Conservation (phyloP, 2,888 invertebrate genomes). For the Lasioglossum figueresi region DNA sequence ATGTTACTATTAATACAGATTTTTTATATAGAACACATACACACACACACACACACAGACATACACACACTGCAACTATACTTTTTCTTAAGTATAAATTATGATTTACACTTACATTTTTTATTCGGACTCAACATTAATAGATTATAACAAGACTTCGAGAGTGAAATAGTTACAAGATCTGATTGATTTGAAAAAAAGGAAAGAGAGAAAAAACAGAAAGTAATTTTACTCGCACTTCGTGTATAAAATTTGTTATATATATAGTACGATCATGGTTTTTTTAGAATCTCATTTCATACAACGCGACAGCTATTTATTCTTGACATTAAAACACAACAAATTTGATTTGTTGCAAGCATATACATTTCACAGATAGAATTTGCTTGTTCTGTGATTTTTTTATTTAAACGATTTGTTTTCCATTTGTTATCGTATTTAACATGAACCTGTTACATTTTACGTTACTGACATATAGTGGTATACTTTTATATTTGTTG, state of each 20-base stretch:
- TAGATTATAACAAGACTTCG: constrained; percentile 44
- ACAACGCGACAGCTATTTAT: constrained; percentile 53
- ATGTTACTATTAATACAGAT: constrained; percentile 56
- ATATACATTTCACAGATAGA: constrained; percentile 42
- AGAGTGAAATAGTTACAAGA: constrained; percentile 50
- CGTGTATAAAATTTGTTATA: constrained; percentile 60
- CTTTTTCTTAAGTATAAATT: constrained; percentile 42
- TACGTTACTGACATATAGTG: constrained; percentile 64
- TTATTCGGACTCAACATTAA: constrained; percentile 28
- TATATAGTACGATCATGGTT: constrained; percentile 51
- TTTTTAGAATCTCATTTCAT: constrained; percentile 62
- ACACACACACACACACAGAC: neutral
- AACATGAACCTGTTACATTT: constrained; percentile 66
- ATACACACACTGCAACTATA: constrained; percentile 23
- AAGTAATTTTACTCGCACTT: constrained; percentile 50
- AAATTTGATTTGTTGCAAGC: constrained; percentile 43
- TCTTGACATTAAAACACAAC: constrained; percentile 46
- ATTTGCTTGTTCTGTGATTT: constrained; percentile 61
- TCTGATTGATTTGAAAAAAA: constrained; percentile 53
- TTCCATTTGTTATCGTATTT: constrained; percentile 69
- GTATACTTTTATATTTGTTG: constrained; percentile 65
- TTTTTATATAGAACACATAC: constrained; percentile 42
- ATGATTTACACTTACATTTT: constrained; percentile 50
- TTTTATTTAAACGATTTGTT: constrained; percentile 64
- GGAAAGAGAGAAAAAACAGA: neutral